phyloP scores from a whole-genome alignment of 2,888 invertebrate species.

The Nematopogon swammerdamellus region DNA sequence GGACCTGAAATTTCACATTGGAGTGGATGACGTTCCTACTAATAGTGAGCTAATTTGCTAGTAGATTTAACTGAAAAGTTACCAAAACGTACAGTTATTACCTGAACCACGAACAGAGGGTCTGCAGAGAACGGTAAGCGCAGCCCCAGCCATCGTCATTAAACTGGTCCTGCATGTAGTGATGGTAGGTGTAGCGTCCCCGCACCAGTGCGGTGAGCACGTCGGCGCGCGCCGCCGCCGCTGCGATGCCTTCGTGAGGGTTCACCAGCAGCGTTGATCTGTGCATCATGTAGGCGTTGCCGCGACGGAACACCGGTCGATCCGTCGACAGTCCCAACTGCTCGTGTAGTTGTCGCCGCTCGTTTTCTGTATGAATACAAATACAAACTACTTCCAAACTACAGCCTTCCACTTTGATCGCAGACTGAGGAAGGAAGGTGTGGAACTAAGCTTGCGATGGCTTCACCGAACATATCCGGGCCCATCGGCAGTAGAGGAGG shows the following conservation, averaged over 20 bases:
- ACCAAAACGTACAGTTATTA: too few relatives aligned
- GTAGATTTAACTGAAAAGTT: too few relatives aligned
- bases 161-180: constrained; percentile 93
- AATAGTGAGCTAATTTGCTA: too few relatives aligned
- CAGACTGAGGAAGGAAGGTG: too few relatives aligned
- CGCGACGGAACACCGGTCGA: constrained; percentile 72
- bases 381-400: too few relatives aligned
- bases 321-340: constrained; percentile 64
- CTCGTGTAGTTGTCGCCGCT: constrained; percentile 67
- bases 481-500: too few relatives aligned
- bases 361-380: constrained; percentile 55
- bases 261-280: constrained; percentile 61
- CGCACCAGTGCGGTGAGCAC: constrained; percentile 56
- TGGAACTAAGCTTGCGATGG: too few relatives aligned
- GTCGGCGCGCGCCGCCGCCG: constrained; percentile 27
- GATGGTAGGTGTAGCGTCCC: constrained; percentile 91
- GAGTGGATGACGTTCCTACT: too few relatives aligned
- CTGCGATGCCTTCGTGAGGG: constrained; percentile 65
- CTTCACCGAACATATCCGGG: too few relatives aligned
- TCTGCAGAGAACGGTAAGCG: constrained; percentile 96
- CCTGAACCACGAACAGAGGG: constrained; percentile 93
- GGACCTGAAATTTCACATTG: too few relatives aligned
- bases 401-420: too few relatives aligned
- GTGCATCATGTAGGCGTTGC: constrained; percentile 61
- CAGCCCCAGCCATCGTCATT: constrained; percentile 99